Evolutionary conservation across 2,888 invertebrate genomes (phyloP), one percentile per base, ranked within the genome.

Genomic region (Ichneumoninae sp.): DNA sequence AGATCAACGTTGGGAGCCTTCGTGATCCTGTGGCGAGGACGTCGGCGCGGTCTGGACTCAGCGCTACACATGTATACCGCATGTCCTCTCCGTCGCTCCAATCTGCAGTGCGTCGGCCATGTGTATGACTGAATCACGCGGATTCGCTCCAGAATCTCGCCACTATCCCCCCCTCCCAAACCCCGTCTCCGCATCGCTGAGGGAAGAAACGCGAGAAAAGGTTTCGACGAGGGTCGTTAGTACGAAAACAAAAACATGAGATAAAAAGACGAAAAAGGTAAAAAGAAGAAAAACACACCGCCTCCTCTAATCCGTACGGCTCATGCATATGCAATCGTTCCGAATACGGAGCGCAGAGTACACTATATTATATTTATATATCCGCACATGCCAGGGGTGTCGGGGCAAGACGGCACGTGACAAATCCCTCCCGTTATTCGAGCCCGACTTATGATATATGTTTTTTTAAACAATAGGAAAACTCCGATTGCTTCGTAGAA

Each of bases 1-100:
- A 87, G 88, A 90, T 89, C 87, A 89, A 85, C 84, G 72, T 76
- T 71, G 75, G 65, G 60, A 70, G 72, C 69, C 50, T 62, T 62
- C 69, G 79, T 76, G 80, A 80, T 83, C 76, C 83, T 68, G 80
- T 50, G 76, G 80, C 57, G 69, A 78, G 65, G 71, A 60, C 68
- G 57, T 76, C 80, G 65, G 13, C 72, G 40, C 52, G 54, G 66
- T 76, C 68, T 19, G 26, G 72, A 78, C 47, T 81, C 52, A 26
- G 16, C 40, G 2, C 19, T 44, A 76, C 52, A 50, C 57, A 13
- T 50, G 30, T 30, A 66, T 36, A 65, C 52, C 26, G 26, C 30
- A 13, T 57, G 8, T 57, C 13, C 7, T 36, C n/a, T 65, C 44
- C 47, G 52, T 70, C 44, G 65, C 52, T 62, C 47, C 36, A 68